These are phyloP conservation scores for Tupiocoris notatus DNA, from an alignment of 2,888 invertebrate species.

Conservation along the genomic window DNA sequence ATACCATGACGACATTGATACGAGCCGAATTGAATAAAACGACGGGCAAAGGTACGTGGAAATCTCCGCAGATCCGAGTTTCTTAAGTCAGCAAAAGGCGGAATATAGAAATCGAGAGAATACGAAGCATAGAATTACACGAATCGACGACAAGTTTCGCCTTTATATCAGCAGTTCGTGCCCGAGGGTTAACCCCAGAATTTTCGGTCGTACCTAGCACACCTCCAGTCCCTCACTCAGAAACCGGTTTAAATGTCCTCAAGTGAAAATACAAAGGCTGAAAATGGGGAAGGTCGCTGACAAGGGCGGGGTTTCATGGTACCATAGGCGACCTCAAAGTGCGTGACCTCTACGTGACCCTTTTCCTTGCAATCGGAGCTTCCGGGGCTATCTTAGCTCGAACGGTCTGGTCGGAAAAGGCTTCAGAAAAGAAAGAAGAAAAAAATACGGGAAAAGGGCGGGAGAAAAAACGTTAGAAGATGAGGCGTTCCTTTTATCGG, in stretches of 20 bases:
- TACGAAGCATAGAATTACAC: not conserved
- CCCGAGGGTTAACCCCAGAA: not conserved
- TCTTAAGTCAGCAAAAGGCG: not conserved
- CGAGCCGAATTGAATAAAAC: no score
- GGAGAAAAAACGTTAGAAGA: not conserved
- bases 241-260: slow-evolving; percentile 2
- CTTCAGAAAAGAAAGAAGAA: slow-evolving; percentile 11
- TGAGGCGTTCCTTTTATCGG: not conserved
- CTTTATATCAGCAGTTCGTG: not conserved
- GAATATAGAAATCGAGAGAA: not conserved
- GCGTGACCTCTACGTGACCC: not conserved
- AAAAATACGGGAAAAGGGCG: no score
- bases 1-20: no score
- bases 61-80: no score
- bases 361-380: not conserved
- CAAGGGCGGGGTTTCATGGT: not conserved
- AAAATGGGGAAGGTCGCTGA: not conserved
- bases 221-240: not conserved
- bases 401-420: slow-evolving; percentile 20
- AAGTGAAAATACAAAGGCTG: slow-evolving; percentile 10
- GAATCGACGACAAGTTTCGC: not conserved
- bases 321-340: not conserved
- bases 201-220: not conserved
- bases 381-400: not conserved
- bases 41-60: no score